Evolutionary conservation across 2,113 vertebrate species (phyloP).

Genomic region (Meles meles): DNA sequence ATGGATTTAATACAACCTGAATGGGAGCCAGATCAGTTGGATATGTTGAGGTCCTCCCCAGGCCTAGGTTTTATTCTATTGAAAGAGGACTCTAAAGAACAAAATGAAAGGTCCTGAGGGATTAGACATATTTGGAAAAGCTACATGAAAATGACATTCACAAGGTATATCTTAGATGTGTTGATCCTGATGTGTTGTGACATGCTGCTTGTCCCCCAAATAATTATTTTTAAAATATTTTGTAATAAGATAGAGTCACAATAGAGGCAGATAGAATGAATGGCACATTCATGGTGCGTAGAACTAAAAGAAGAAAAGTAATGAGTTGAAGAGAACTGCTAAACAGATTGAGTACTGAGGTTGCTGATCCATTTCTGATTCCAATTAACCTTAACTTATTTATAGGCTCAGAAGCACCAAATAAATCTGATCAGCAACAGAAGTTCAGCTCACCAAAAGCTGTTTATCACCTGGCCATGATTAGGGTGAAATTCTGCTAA

Average conservation of each 20-base stretch:
- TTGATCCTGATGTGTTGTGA: neutral
- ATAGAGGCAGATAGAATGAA: neutral
- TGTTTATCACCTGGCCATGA: slow-evolving; percentile 55
- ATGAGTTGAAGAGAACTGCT: slow-evolving; percentile 46
- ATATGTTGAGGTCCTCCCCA: neutral
- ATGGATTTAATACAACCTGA: neutral
- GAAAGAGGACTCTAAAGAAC: neutral
- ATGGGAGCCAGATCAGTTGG: neutral
- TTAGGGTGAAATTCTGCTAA: slow-evolving; percentile 38
- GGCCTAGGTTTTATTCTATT: neutral
- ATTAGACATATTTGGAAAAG: neutral
- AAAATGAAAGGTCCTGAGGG: neutral
- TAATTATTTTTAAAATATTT: neutral
- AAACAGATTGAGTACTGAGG: slow-evolving; percentile 47
- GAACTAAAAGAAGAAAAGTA: slow-evolving; percentile 20
- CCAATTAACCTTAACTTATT: slow-evolving; percentile 67
- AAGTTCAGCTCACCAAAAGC: slow-evolving; percentile 62
- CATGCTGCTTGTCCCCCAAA: neutral
- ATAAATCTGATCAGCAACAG: slow-evolving; percentile 32
- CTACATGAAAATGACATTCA: neutral
- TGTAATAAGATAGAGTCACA: neutral
- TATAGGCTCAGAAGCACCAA: slow-evolving; percentile 40
- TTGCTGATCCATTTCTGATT: slow-evolving; percentile 54
- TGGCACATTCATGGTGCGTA: neutral
- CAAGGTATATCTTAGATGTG: neutral